phyloP scores from a whole-genome alignment of 2,113 vertebrate genomes.

The Monarcha castaneiventris region DNA sequence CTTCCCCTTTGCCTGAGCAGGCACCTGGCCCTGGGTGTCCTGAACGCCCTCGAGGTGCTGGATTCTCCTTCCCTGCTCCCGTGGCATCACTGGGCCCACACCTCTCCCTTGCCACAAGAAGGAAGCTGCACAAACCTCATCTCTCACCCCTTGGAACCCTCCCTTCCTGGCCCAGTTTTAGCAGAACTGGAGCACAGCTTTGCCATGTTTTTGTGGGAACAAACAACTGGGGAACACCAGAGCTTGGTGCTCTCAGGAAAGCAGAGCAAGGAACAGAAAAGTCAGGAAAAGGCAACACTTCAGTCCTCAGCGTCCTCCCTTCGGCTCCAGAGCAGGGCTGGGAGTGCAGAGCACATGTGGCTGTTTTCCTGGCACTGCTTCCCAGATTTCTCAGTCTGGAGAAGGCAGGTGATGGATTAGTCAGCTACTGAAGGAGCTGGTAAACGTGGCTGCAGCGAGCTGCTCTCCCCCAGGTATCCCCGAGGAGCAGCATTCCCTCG shows the following conservation, averaged over 20 bases:
- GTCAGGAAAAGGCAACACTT: background rate
- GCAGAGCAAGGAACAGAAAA: background rate
- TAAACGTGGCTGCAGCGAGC: background rate
- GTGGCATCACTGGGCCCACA: background rate
- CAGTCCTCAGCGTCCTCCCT: background rate
- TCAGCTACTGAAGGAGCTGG: conserved; percentile 1
- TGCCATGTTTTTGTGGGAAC: background rate
- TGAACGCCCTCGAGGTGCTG: background rate
- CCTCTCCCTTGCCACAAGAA: background rate
- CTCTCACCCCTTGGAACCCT: background rate
- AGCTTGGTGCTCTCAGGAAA: background rate
- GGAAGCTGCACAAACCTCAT: background rate
- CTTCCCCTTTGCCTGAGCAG: background rate
- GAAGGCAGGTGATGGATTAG: background rate
- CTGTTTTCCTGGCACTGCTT: background rate
- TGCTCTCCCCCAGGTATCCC: background rate
- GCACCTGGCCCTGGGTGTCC: too few relatives aligned
- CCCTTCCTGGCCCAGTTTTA: background rate
- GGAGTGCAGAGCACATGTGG: background rate
- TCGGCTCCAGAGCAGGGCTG: background rate
- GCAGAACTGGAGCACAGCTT: background rate
- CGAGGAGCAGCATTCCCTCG: background rate
- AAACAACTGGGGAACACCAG: accelerated
- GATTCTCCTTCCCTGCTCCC: background rate
- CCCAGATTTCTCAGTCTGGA: background rate